These are phyloP conservation scores for Prostheceraeus crozeri DNA, from an alignment of 2,888 invertebrate species.

Conservation along the genomic window DNA sequence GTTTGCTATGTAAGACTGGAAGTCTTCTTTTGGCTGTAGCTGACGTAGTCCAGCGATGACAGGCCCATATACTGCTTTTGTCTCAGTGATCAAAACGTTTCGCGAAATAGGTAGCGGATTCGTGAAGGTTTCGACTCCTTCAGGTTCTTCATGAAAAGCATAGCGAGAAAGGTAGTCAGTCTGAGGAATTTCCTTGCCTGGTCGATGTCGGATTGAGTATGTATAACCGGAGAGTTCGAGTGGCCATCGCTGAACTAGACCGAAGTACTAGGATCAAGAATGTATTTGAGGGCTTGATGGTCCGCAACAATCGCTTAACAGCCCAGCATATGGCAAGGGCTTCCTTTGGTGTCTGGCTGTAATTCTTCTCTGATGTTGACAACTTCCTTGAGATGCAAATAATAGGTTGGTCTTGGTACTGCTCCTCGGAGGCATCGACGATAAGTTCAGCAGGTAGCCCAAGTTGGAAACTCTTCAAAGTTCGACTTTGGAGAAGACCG, in stretches of 20 bases:
- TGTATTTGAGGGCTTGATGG: conserved; percentile 14
- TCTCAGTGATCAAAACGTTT: neutral
- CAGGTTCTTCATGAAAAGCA: conserved; percentile 2
- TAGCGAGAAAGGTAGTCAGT: conserved; percentile 17
- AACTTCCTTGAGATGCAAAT: conserved; percentile 10
- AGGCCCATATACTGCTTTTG: conserved; percentile 20
- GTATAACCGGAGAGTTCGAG: conserved; percentile 14
- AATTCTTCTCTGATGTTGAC: conserved; percentile 8
- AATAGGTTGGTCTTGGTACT: conserved; percentile 21
- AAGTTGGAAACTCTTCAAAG: neutral
- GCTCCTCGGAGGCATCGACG: conserved; percentile 9
- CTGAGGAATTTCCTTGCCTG: conserved; percentile 12
- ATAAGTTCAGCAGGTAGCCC: conserved; percentile 2
- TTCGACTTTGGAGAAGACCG: no score
- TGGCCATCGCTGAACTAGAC: conserved; percentile 15
- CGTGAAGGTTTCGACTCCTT: conserved; percentile 14
- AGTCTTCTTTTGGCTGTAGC: no score
- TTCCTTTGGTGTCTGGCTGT: conserved; percentile 18
- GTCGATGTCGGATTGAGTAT: neutral
- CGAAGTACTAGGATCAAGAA: conserved; percentile 2
- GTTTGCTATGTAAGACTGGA: no score
- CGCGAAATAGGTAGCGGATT: conserved; percentile 13
- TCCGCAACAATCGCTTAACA: conserved; percentile 12
- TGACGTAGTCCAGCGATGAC: conserved; percentile 2
- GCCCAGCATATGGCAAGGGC: conserved; percentile 25